Evolutionary conservation across 2,888 invertebrate species (phyloP).

Genomic region (Netelia fuscicornis): DNA sequence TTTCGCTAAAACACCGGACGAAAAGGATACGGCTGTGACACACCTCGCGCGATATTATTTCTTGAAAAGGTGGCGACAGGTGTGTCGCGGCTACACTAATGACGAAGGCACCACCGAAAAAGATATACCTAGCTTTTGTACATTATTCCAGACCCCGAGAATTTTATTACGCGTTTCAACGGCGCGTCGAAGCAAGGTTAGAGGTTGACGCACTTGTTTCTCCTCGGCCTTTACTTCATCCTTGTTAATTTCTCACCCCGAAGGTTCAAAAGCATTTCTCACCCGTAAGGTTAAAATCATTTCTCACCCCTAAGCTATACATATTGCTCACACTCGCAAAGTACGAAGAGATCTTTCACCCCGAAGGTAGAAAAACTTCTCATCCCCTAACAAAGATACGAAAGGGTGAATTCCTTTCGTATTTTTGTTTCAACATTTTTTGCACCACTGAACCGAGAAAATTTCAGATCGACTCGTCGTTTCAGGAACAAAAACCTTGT

Average conservation of each 20-base stretch:
- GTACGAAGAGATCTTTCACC: too few species aligned
- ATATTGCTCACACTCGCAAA: too few species aligned
- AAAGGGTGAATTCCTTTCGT: neutral
- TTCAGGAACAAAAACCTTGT: neutral
- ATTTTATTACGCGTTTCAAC: neutral
- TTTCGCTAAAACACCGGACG: neutral
- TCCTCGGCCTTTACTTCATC: neutral
- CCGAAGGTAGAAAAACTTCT: neutral
- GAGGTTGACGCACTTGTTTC: neutral
- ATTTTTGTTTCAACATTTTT: neutral
- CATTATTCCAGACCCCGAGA: neutral
- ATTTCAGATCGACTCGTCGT: too few species aligned
- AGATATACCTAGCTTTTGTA: neutral
- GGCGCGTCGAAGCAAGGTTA: neutral
- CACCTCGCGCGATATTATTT: conserved; percentile 7
- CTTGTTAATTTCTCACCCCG: neutral
- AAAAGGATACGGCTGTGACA: neutral
- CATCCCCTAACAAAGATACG: neutral
- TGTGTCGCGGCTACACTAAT: conserved; percentile 4
- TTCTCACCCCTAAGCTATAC: neutral
- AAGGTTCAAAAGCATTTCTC: too few species aligned
- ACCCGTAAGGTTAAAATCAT: neutral
- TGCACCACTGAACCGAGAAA: neutral
- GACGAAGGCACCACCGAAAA: conserved; percentile 23
- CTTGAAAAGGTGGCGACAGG: conserved; percentile 2